A percentile compares a stretch with the other conserved stretches of the same genome.
Evolutionary conservation across 2,113 vertebrate genomes (phyloP).

Genomic region (Rutilus rutilus): DNA sequence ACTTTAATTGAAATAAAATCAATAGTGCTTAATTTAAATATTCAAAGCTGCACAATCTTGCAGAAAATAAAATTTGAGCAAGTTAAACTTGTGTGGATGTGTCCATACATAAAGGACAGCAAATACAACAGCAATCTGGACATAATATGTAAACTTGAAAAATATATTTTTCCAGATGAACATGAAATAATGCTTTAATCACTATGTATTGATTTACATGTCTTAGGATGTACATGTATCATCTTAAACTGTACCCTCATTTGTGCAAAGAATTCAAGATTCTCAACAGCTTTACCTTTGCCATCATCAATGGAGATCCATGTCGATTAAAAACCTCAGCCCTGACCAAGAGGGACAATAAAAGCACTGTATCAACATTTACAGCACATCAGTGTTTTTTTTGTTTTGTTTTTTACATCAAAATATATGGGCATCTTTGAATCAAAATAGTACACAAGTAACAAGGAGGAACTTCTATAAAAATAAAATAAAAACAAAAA

Average conservation of each 20-base stretch:
- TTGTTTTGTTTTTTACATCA: neutral
- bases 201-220: slow-evolving; percentile 21
- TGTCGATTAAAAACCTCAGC: neutral
- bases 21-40: slow-evolving; percentile 23
- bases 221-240: neutral
- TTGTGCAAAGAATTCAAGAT: slow-evolving; percentile 1
- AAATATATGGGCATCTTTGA: neutral
- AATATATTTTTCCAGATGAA: slow-evolving; percentile 39
- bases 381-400: slow-evolving; percentile 9
- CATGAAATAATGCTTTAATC: neutral
- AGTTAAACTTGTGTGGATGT: slow-evolving; percentile 29
- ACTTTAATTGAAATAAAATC: slow-evolving; percentile 15
- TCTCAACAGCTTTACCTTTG: neutral
- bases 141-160: slow-evolving; percentile 6
- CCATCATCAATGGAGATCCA: neutral
- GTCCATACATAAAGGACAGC: slow-evolving; percentile 7
- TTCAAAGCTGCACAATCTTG: slow-evolving; percentile 42
- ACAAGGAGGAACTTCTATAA: neutral
- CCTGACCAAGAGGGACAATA: slow-evolving; percentile 1
- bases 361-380: slow-evolving; percentile 25
- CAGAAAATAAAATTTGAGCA: slow-evolving; percentile 47
- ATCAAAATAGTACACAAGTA: neutral
- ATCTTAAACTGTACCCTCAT: neutral
- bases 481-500: neutral
- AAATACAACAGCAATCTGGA: neutral